A percentile compares a stretch with the other conserved stretches of the same genome.
phyloP scores from a whole-genome alignment of 2,113 vertebrate species.

The Salvelinus fontinalis region DNA sequence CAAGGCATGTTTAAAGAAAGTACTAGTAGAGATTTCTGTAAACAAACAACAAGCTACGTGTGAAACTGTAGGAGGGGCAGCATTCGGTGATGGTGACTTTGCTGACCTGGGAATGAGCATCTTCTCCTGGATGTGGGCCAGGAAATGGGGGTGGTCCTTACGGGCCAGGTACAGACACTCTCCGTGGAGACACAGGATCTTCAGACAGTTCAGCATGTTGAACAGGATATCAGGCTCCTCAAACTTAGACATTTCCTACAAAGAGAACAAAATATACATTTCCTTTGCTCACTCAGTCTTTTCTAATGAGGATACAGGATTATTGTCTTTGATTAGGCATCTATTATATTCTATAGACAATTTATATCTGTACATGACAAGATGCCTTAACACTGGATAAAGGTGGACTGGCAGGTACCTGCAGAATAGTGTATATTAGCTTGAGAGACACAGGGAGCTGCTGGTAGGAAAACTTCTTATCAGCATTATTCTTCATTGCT shows the following conservation, averaged over 20 bases:
- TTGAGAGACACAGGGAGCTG: slow-evolving; percentile 93
- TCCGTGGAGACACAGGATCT: slow-evolving; percentile 93
- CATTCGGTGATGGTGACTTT: not conserved
- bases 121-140: slow-evolving; percentile 93
- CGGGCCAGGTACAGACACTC: slow-evolving; percentile 91
- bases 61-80: not conserved
- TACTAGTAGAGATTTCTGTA: not conserved
- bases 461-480: slow-evolving; percentile 93
- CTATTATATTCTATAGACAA: too few relatives aligned
- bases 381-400: not conserved
- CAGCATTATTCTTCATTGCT: slow-evolving; percentile 90
- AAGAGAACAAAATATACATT: slow-evolving; percentile 10
- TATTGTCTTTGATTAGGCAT: too few relatives aligned
- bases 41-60: not conserved
- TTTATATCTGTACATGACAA: too few relatives aligned
- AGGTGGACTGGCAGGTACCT: slow-evolving; percentile 74
- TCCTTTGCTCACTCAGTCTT: not conserved
- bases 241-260: slow-evolving; percentile 95
- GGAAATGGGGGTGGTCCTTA: slow-evolving; percentile 92
- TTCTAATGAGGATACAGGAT: too few relatives aligned
- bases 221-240: slow-evolving; percentile 98
- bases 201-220: slow-evolving; percentile 97
- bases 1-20: not conserved
- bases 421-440: slow-evolving; percentile 95
- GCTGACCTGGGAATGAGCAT: slow-evolving; percentile 93